Percentiles rank a stretch among this genome's conserved stretches.
Conservation (phyloP, 2,113 vertebrate genomes). For the Entomyzon cyanotis region DNA sequence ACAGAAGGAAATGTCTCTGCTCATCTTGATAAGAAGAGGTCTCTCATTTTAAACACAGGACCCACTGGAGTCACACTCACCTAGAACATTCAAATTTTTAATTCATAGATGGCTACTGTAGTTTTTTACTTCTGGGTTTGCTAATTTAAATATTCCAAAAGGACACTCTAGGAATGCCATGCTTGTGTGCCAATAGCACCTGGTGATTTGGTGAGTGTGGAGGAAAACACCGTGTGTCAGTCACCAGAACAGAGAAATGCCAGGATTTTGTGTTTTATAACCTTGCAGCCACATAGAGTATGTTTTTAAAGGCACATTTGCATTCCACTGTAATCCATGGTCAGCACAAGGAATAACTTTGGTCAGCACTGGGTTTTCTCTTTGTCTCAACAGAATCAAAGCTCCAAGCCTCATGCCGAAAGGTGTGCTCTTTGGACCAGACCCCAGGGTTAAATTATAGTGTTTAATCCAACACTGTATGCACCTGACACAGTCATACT, state of each 20-base stretch:
- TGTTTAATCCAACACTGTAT: background rate
- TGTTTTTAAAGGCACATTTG: background rate
- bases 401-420: background rate
- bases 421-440: background rate
- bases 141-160: background rate
- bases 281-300: background rate
- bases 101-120: background rate
- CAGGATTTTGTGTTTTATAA: background rate
- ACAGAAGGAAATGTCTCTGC: background rate
- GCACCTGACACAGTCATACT: background rate
- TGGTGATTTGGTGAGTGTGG: background rate
- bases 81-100: background rate
- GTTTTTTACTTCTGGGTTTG: background rate
- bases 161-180: background rate
- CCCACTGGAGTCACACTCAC: background rate
- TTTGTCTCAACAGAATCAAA: background rate
- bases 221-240: background rate
- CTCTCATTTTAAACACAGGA: background rate
- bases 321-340: background rate
- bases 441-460: background rate
- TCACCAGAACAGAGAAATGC: background rate
- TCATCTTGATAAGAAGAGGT: background rate
- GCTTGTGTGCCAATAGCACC: background rate
- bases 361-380: rapidly evolving
- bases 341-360: background rate